Evolutionary conservation across 2,888 invertebrate genomes (phyloP).

Genomic region (Drosophila fulvimacula): DNA sequence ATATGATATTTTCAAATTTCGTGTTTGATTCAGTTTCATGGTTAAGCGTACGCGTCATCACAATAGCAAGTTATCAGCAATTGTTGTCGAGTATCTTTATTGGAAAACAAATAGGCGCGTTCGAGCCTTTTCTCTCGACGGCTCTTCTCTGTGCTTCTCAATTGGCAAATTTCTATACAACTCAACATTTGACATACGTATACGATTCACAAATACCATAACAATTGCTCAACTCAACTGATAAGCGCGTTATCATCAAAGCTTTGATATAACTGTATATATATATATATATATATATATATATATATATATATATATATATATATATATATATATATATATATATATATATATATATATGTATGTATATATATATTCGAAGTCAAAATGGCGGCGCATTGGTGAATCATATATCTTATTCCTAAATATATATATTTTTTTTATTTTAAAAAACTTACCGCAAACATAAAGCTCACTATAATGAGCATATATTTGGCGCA

Average conservation of each 20-base stretch:
- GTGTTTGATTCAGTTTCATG: background rate
- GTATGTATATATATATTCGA: background rate
- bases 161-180: background rate
- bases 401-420: constrained; percentile 48
- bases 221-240: constrained; percentile 34
- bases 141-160: constrained; percentile 18
- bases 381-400: constrained; percentile 49
- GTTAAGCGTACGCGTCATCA: constrained; percentile 14
- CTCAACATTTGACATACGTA: background rate
- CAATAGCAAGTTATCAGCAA: constrained; percentile 7
- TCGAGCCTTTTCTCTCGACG: constrained; percentile 10
- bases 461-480: constrained; percentile 91
- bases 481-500: constrained; percentile 91
- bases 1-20: background rate
- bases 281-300: background rate
- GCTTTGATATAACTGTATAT: constrained; percentile 10
- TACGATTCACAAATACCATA: constrained; percentile 30
- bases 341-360: background rate
- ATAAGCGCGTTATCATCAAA: constrained; percentile 45
- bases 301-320: background rate
- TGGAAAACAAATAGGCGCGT: constrained; percentile 24
- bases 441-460: constrained; percentile 87
- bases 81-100: constrained; percentile 7
- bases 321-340: background rate
- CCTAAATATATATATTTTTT: background rate